These are phyloP conservation scores for Chelon auratus DNA, from an alignment of 2,797 vertebrate species.

Conservation along the genomic window DNA sequence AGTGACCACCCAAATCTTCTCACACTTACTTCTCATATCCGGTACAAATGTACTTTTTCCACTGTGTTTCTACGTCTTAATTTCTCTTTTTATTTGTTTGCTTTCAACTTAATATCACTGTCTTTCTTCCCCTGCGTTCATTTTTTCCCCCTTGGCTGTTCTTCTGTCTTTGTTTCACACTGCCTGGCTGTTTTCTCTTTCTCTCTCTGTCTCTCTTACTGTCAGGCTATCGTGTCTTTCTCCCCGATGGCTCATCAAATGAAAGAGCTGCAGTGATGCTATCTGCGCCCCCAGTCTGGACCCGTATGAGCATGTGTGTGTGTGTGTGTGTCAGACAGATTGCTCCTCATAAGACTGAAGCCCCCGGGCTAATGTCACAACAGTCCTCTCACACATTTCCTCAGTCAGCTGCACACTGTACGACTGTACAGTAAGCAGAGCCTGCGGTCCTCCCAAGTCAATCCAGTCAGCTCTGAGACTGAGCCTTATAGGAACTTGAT, in stretches of 20 bases:
- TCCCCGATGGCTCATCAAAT: conserved; percentile 64
- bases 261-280: conserved; percentile 72
- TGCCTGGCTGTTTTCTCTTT: conserved; percentile 17
- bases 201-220: conserved; percentile 28
- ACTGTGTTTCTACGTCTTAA: not conserved
- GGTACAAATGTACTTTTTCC: conserved; percentile 2
- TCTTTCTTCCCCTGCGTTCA: conserved; percentile 24
- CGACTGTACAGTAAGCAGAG: conserved; percentile 51
- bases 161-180: conserved; percentile 32
- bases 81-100: conserved; percentile 14
- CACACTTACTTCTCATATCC: conserved; percentile 13
- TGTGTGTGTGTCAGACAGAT: conserved; percentile 69
- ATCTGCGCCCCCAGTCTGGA: conserved; percentile 64
- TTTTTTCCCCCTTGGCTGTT: conserved; percentile 22
- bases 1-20: conserved; percentile 14
- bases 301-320: conserved; percentile 42
- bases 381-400: conserved; percentile 74
- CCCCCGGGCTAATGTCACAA: conserved; percentile 79
- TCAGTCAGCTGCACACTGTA: conserved; percentile 65
- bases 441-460: conserved; percentile 59
- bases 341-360: conserved; percentile 76
- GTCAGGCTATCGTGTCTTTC: conserved; percentile 57
- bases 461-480: conserved; percentile 46
- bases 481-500: conserved; percentile 45
- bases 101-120: conserved; percentile 3